Conservation (phyloP, 2,113 vertebrate species). For the Serilophus lunatus region DNA sequence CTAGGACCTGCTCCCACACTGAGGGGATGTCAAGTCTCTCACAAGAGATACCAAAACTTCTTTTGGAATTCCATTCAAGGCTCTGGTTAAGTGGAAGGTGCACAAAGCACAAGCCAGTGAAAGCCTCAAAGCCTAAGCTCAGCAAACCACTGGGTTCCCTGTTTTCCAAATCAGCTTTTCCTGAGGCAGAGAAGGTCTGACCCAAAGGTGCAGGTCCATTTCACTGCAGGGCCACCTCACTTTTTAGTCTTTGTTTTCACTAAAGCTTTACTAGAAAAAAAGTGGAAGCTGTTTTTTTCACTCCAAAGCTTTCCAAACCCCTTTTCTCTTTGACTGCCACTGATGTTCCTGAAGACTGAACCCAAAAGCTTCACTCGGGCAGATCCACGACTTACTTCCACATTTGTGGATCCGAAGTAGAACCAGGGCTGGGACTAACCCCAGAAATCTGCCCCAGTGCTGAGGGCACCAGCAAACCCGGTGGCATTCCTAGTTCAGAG, state of each 20-base stretch:
- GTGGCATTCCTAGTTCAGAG: neutral
- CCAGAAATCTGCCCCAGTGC: neutral
- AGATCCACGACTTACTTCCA: neutral
- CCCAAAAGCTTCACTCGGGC: neutral
- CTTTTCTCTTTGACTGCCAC: neutral
- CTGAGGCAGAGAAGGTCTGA: neutral
- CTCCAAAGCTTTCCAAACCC: neutral
- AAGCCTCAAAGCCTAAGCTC: too few species aligned
- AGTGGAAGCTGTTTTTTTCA: too few species aligned
- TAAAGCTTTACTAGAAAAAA: neutral
- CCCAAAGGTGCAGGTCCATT: neutral
- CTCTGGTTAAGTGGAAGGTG: neutral
- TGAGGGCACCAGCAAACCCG: neutral
- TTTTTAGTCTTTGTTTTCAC: neutral
- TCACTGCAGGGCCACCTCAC: neutral
- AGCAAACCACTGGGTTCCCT: neutral
- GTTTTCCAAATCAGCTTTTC: neutral
- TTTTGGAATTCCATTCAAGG: neutral
- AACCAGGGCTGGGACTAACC: neutral
- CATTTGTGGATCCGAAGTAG: neutral
- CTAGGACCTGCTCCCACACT: neutral
- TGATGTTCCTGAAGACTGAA: neutral
- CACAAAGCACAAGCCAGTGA: neutral
- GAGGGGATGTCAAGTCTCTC: accelerated
- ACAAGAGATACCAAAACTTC: neutral